Evolutionary conservation across 2,113 vertebrate genomes (phyloP), one percentile per base, ranked within the genome.

Genomic region (Nycticebus coucang): DNA sequence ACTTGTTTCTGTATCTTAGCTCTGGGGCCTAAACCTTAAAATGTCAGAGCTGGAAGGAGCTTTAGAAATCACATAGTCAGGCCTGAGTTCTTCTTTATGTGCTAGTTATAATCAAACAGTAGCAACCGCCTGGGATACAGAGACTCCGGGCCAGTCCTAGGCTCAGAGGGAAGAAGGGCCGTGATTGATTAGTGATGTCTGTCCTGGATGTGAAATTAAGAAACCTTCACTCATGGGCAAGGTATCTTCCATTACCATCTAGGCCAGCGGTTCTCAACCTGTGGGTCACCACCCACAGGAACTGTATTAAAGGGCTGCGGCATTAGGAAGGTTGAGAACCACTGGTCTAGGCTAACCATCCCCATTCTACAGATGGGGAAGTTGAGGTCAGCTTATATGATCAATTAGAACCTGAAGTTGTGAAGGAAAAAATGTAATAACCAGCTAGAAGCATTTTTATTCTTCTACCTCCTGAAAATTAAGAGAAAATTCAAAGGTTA

Each of bases 401-500:
- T 59, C 37, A 45, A 19, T 72, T 83, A 37, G 35, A 66, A 84
- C 22, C 71, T 55, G 5, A 22, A 71, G 4, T 37, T 71, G 28
- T 6, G 4, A 95, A 78, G 4, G 35, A n/a, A 33, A 12, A 69
- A 24, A 53, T 14, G 18, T 71, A 60, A 80, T 35, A 80, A 75
- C 30, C 35, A 87, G 33, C 24, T 84, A 33, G 26, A 77, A 72
- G 17, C 10, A n/a, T n/a, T 24, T 22, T 74, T 80, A 28, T 15
- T 45, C 64, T 87, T 62, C 50, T 2, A 4, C 3, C 2, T 55
- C 35, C 28, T 69, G 41, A 69, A 95, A 93, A 33, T 37, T 77
- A 75, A 66, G 28, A 88, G 50, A 30, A 88, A 95, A 93, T 68
- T 85, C 28, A 91, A 45, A 94, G 30, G 64, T 26, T 84, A 66